Base-by-base conservation (phyloP, 2,888 invertebrate genomes). In the Catocala fraxini region DNA sequence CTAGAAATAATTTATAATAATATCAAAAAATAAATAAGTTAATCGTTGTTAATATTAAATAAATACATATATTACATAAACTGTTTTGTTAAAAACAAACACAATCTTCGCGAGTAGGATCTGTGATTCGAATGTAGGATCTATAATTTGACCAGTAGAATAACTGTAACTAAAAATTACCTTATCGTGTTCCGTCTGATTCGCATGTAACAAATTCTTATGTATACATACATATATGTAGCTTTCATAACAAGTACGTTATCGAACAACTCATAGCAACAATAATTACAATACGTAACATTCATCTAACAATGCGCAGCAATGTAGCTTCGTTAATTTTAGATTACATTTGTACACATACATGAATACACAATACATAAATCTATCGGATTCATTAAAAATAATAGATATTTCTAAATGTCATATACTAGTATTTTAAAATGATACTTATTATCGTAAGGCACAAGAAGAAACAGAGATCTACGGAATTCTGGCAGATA, bases 231-330 rank as follows among this genome's bases (percentile, higher is more conserved):
- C 58, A 59, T 54, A 48, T 13, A 12, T 13, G 12, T 34, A n/a
- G 46, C 62, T 68, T 71, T 71, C 59, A 56, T 65, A 70, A 70
- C 48, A 25, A 45, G 47, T 46, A 9, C 4, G 51, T 60, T 63
- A 73, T 65, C 62, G 60, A 68, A 65, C 46, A 35, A 65, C 57
- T 39, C 48, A 56, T 41, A 63, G 10, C 15, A 52, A 67, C 61
- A 63, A 65, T 59, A 59, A 65, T 48, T 41, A n/a, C 51, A 53
- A 68, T 63, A 76, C 64, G 60, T 75, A 75, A 68, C 58, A 70
- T 70, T 66, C 47, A 33, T 65, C 62, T 47, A 71, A 53, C 59
- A 67, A 33, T 45, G 52, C 11, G 47, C 61, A 59, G 60, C 68
- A 65, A 64, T 68, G 51, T 62, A 70, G 53, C 63, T 61, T 67